Percentiles rank a stretch among this genome's conserved stretches.
These are phyloP conservation scores for Meteorus colon DNA, from an alignment of 2,888 invertebrate genomes.

Conservation along the genomic window DNA sequence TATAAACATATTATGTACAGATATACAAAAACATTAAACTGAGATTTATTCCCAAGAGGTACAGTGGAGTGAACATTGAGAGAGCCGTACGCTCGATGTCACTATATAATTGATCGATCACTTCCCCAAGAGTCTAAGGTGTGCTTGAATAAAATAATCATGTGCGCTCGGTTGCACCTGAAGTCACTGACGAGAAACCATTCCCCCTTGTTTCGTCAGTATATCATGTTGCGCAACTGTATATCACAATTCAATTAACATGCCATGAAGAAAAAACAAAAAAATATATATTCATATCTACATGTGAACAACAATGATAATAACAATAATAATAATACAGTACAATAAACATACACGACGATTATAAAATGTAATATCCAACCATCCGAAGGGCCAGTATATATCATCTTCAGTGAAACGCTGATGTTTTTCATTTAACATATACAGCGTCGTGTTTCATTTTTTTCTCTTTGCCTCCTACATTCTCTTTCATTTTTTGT, in stretches of 20 bases:
- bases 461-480: conserved; percentile 1
- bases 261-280: not conserved
- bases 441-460: not conserved
- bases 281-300: not conserved
- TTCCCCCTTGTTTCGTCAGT: not conserved
- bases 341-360: not conserved
- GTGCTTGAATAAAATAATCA: conserved; percentile 26
- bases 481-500: not conserved
- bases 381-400: not conserved
- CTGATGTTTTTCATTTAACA: conserved; percentile 10
- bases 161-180: conserved; percentile 2
- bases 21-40: not conserved
- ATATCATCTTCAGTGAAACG: not conserved
- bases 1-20: not conserved
- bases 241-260: conserved; percentile 1
- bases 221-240: conserved; percentile 3
- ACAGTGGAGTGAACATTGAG: conserved; percentile 18
- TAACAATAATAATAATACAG: not conserved
- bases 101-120: conserved; percentile 46
- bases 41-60: conserved; percentile 24
- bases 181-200: not conserved
- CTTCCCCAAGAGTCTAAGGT: conserved; percentile 26
- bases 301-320: not conserved
- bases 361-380: not conserved
- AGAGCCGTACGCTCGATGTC: conserved; percentile 2